Percentiles rank a stretch among this genome's conserved stretches.
Evolutionary conservation across 2,888 invertebrate genomes (phyloP).

Genomic region (Agelastica alni): DNA sequence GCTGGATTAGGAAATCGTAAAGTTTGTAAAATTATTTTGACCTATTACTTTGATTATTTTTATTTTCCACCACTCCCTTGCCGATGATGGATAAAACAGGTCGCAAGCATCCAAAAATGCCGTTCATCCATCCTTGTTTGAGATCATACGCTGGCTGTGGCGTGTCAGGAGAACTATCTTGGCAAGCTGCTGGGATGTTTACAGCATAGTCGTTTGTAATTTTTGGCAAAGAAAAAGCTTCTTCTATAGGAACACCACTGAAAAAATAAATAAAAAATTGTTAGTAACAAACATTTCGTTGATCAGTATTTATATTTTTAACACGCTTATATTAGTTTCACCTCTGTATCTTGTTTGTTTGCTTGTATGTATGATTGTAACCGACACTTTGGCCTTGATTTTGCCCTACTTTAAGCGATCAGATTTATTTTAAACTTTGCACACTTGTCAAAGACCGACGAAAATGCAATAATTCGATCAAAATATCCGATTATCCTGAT

Average conservation of each 20-base stretch:
- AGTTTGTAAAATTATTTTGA: background rate
- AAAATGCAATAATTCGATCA: too few relatives aligned
- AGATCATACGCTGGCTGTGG: slow-evolving; percentile 55
- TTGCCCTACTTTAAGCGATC: too few relatives aligned
- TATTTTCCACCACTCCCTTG: slow-evolving; percentile 74
- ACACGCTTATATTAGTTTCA: too few relatives aligned
- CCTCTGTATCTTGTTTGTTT: too few relatives aligned
- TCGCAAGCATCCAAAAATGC: slow-evolving; percentile 84
- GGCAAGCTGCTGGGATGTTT: slow-evolving; percentile 53
- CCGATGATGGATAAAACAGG: slow-evolving; percentile 87
- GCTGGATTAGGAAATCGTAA: too few relatives aligned
- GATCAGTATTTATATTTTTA: too few relatives aligned
- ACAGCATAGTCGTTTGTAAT: slow-evolving; percentile 48
- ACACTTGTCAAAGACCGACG: too few relatives aligned
- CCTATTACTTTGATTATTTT: slow-evolving; percentile 60
- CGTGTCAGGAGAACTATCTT: slow-evolving; percentile 59
- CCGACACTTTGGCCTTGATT: too few relatives aligned
- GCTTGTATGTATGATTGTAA: too few relatives aligned
- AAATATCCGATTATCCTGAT: too few relatives aligned
- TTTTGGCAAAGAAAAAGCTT: slow-evolving; percentile 60
- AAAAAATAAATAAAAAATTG: slow-evolving; percentile 33
- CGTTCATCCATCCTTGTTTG: slow-evolving; percentile 77
- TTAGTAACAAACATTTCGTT: too few relatives aligned
- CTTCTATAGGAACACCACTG: slow-evolving; percentile 69
- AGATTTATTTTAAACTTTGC: too few relatives aligned